A percentile compares a stretch with the other conserved stretches of the same genome.
Conservation (phyloP, 2,888 invertebrate genomes). For the Steinernema carpocapsae region DNA sequence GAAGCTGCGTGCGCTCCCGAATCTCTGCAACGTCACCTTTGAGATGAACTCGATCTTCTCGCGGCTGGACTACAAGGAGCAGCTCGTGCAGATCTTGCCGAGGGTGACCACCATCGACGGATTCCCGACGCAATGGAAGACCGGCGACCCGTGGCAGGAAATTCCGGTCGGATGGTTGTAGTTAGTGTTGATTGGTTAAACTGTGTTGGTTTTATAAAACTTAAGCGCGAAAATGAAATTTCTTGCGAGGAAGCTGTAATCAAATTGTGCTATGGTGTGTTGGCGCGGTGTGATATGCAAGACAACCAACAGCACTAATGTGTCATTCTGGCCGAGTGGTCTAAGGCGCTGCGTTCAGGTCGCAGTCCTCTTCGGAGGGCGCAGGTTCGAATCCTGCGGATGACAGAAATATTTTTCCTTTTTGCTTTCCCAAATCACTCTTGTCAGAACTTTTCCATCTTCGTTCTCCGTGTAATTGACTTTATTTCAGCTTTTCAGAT, state of each 20-base stretch:
- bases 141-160: conserved; percentile 37
- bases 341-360: conserved; percentile 84
- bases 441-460: too few relatives aligned
- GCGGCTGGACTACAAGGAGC: not conserved
- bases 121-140: conserved; percentile 27
- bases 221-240: too few relatives aligned
- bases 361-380: conserved; percentile 75
- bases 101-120: conserved; percentile 22
- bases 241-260: too few relatives aligned
- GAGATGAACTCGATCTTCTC: conserved; percentile 36
- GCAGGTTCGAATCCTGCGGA: conserved; percentile 50
- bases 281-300: too few relatives aligned
- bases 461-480: too few relatives aligned
- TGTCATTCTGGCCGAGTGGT: conserved; percentile 75
- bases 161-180: conserved; percentile 12
- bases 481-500: not conserved
- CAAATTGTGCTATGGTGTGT: too few relatives aligned
- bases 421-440: too few relatives aligned
- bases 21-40: conserved; percentile 24
- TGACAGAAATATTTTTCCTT: not conserved
- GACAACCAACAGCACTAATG: too few relatives aligned
- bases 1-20: conserved; percentile 76
- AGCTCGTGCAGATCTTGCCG: not conserved
- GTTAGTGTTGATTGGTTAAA: too few relatives aligned
- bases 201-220: too few relatives aligned